These are phyloP conservation scores for Streptopelia turtur DNA, from an alignment of 2,797 vertebrate species.

Conservation along the genomic window DNA sequence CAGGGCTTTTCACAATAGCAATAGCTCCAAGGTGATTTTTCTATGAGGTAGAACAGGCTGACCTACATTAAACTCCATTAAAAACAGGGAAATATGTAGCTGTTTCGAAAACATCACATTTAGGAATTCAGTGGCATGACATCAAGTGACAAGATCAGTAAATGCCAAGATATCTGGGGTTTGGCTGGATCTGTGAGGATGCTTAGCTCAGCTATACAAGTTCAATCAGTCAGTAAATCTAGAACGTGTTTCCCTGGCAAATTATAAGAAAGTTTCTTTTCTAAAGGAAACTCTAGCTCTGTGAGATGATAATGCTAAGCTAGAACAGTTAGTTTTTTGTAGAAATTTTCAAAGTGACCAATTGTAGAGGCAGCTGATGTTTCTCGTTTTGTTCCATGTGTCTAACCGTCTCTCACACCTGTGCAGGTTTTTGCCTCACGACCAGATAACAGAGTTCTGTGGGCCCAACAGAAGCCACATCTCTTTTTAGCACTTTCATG, in stretches of 20 bases:
- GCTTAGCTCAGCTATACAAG: background rate
- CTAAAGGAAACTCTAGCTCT: background rate
- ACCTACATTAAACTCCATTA: background rate
- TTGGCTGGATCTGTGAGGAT: background rate
- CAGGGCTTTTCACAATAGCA: background rate
- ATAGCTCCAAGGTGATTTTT: background rate
- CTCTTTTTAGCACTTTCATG: background rate
- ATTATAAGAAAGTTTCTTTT: background rate
- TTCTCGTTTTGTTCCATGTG: background rate
- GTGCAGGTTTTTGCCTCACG: background rate
- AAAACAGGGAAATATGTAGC: background rate
- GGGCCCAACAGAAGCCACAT: background rate
- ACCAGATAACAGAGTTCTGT: background rate
- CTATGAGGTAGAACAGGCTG: background rate
- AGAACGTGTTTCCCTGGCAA: background rate
- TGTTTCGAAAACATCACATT: background rate
- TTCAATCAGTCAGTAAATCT: background rate
- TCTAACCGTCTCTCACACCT: conserved; percentile 9
- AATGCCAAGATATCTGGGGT: background rate
- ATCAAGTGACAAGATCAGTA: background rate
- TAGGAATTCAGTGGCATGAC: background rate
- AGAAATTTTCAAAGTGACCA: background rate
- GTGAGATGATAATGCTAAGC: background rate
- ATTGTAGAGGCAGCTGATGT: background rate
- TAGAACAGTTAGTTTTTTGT: background rate